phyloP scores from a whole-genome alignment of 2,797 vertebrate species.

The Lagorchestes hirsutus region DNA sequence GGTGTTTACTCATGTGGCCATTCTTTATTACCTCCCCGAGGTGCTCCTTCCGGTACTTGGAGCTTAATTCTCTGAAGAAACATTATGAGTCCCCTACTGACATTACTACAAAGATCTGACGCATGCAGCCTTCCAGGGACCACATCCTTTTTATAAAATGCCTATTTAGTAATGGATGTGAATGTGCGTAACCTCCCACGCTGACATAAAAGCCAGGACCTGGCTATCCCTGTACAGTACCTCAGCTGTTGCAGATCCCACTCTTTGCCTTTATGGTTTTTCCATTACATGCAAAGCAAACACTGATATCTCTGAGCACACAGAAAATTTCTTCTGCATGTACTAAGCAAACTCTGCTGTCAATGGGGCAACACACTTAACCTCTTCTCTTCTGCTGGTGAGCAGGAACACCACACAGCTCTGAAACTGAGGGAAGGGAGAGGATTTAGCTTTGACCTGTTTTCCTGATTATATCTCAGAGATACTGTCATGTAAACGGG shows the following conservation, averaged over 20 bases:
- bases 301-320: constrained; percentile 73
- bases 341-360: constrained; percentile 68
- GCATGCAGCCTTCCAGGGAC: constrained; percentile 34
- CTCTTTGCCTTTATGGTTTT: constrained; percentile 68
- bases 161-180: constrained; percentile 38
- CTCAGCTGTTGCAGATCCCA: constrained; percentile 52
- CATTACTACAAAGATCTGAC: constrained; percentile 33
- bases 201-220: constrained; percentile 35
- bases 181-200: constrained; percentile 46
- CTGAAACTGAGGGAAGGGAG: neutral
- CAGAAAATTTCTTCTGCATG: constrained; percentile 70
- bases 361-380: constrained; percentile 51
- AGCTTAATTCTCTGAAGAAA: constrained; percentile 56
- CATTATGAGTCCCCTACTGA: neutral
- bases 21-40: neutral
- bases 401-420: neutral
- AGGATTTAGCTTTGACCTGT: neutral
- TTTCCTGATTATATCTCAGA: neutral
- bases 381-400: constrained; percentile 57
- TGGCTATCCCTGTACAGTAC: constrained; percentile 48
- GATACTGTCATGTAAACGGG: neutral
- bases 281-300: constrained; percentile 75
- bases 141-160: constrained; percentile 48
- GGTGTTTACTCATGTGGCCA: constrained; percentile 2
- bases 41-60: constrained; percentile 22